These are phyloP conservation scores for Polymixis flavicincta DNA, from an alignment of 2,888 invertebrate genomes.

Conservation along the genomic window DNA sequence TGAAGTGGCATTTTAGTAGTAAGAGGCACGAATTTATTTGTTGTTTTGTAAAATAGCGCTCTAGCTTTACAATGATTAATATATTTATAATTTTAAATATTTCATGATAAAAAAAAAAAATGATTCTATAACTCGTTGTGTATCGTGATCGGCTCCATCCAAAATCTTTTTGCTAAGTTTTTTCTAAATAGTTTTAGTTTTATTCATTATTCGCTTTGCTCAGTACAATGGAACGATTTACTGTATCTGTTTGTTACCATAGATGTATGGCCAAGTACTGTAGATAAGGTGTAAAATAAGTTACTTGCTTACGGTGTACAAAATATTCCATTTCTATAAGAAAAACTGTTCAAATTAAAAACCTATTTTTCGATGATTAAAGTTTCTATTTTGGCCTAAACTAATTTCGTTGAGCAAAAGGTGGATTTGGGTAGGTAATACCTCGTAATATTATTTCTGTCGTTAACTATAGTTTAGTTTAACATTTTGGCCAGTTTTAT, in stretches of 20 bases:
- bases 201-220: conserved; percentile 79
- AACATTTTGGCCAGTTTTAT: conserved; percentile 83
- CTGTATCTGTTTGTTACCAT: conserved; percentile 88
- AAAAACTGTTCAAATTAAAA: conserved; percentile 57
- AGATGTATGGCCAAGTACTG: conserved; percentile 88
- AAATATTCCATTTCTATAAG: conserved; percentile 77
- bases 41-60: conserved; percentile 87
- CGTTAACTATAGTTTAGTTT: conserved; percentile 72
- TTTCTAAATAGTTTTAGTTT: conserved; percentile 66
- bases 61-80: conserved; percentile 84
- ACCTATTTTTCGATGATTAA: conserved; percentile 54
- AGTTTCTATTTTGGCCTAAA: conserved; percentile 79
- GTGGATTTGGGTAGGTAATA: conserved; percentile 70
- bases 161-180: conserved; percentile 72
- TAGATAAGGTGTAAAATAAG: conserved; percentile 84
- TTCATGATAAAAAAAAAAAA: conserved; percentile 72
- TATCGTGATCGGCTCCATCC: conserved; percentile 82
- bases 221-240: conserved; percentile 80
- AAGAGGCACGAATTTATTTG: conserved; percentile 90
- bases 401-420: conserved; percentile 69
- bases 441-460: conserved; percentile 72
- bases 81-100: conserved; percentile 82
- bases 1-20: conserved; percentile 85
- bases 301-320: conserved; percentile 84
- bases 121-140: conserved; percentile 63